phyloP scores from a whole-genome alignment of 2,113 vertebrate species.

The Phycodurus eques region DNA sequence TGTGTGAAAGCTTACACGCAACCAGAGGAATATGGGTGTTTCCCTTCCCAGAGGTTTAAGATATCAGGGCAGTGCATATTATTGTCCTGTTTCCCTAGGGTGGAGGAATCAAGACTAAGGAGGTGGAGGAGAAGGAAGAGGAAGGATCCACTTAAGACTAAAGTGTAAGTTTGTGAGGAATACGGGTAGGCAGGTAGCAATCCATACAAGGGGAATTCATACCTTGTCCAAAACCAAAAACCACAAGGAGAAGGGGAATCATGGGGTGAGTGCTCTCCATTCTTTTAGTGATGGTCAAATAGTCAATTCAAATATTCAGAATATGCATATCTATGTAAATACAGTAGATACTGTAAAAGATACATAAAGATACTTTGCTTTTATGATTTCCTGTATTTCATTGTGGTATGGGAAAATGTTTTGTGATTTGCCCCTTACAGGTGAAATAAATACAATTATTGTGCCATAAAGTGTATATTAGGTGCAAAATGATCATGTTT shows the following conservation, averaged over 20 bases:
- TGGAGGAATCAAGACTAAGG: conserved; percentile 23
- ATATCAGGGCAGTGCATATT: conserved; percentile 52
- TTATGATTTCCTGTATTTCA: not conserved
- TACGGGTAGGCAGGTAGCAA: not conserved
- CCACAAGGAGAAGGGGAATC: conserved; percentile 29
- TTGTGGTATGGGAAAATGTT: not conserved
- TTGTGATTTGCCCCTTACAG: not conserved
- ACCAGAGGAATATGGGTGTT: conserved; percentile 64
- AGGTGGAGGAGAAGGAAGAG: conserved; percentile 17
- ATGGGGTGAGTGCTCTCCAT: conserved; percentile 63
- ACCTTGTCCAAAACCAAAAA: conserved; percentile 9
- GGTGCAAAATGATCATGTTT: not conserved
- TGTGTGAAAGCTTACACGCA: conserved; percentile 44
- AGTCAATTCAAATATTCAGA: not conserved
- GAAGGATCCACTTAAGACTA: not conserved
- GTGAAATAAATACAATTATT: not conserved
- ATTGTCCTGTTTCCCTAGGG: conserved; percentile 39
- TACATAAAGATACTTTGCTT: too few species aligned
- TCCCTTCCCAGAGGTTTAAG: conserved; percentile 70
- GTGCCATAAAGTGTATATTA: not conserved
- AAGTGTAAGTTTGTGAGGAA: not conserved
- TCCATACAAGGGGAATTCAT: conserved; percentile 8
- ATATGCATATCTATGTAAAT: not conserved
- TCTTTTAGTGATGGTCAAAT: not conserved
- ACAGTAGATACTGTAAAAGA: not conserved